Evolutionary conservation across 2,113 vertebrate species (phyloP), one percentile per base, ranked within the genome.

Genomic region (Onychorhynchus coronatus): DNA sequence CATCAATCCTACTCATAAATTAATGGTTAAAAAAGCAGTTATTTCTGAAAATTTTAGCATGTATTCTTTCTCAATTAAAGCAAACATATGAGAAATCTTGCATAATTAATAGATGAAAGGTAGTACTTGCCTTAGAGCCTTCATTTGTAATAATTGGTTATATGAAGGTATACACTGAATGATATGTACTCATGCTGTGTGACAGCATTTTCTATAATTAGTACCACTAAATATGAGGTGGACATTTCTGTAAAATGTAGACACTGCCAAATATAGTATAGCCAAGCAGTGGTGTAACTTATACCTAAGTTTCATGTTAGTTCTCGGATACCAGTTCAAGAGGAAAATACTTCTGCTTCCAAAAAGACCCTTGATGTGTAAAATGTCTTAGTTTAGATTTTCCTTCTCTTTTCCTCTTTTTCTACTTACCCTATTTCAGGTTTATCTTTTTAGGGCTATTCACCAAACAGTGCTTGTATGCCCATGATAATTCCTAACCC

Each of bases 181-280:
- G 72, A 95, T 98, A 97, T 75, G 65, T 84, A 63, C 88, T 85
- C 91, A 80, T 91, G 61, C 70, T 73, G 30, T 2, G 3, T 96
- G 84, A 86, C 91, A 91, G 93, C 95, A 92, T 76, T 93, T 97
- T 97, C 98, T 98, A 98, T 98, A 98, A 97, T 98, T 98, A 98
- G 97, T 89, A 58, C 59, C 91, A 70, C 81, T 95, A 93, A 96
- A 84, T 90, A 74, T 79, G 94, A 95, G 67, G 95, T 91, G 95
- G 95, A 91, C 93, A 89, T 93, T 96, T 97, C 89, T 91, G 59
- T 94, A 96, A 98, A 98, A 98, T 93, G 79, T 81, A 96, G 97
- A 96, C 91, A 75, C 73, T 95, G 95, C 91, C 97, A 97, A 97
- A 97, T 98, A 98, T 97, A 98, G 95, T 94, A 92, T 93, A 96